phyloP scores from a whole-genome alignment of 2,113 vertebrate genomes.

The Ceyx margarethae region DNA sequence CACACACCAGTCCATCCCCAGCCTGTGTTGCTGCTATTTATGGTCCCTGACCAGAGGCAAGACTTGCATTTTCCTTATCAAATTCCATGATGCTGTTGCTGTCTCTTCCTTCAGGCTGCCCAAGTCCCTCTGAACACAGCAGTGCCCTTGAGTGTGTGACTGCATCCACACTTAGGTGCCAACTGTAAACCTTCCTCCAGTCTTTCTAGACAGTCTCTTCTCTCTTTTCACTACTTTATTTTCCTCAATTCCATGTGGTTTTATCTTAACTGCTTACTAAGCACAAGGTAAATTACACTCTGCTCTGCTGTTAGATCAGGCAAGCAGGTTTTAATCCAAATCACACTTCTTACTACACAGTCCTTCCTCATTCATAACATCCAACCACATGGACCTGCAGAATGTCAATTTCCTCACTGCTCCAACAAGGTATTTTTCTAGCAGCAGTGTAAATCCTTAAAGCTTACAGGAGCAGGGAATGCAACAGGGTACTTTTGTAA shows the following conservation, averaged over 20 bases:
- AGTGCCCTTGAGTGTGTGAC: not conserved
- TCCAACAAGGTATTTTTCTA: not conserved
- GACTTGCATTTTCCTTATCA: not conserved
- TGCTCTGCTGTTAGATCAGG: not conserved
- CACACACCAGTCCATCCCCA: not conserved
- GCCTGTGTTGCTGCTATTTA: not conserved
- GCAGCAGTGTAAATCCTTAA: slow-evolving; percentile 1
- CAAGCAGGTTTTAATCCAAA: not conserved
- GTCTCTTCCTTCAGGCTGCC: not conserved
- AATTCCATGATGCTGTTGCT: not conserved
- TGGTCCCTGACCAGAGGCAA: not conserved
- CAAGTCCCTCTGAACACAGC: rapidly evolving
- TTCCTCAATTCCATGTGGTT: not conserved
- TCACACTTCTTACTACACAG: not conserved
- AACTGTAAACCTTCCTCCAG: not conserved
- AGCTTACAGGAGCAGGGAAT: not conserved
- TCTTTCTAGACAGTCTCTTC: not conserved
- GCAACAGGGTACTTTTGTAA: not conserved
- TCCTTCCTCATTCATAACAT: not conserved
- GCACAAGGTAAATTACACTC: not conserved
- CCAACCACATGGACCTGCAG: not conserved
- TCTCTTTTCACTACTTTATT: not conserved
- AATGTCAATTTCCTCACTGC: not conserved
- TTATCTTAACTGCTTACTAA: not conserved
- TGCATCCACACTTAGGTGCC: not conserved